Evolutionary conservation across 2,113 vertebrate genomes (phyloP).

Genomic region (Epinephelus moara): DNA sequence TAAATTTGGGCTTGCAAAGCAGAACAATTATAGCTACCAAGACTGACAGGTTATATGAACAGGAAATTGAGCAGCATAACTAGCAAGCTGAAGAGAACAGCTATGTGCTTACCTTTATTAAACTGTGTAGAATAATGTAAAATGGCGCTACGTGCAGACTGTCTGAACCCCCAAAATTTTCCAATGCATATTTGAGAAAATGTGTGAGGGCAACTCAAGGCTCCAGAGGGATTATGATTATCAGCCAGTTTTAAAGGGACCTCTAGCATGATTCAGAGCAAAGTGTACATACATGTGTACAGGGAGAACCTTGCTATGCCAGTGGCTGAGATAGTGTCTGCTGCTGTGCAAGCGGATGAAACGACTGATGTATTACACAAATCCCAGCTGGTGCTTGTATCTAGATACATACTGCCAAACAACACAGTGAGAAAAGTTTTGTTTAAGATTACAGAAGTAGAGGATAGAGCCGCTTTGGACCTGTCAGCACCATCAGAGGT

Average conservation of each 20-base stretch:
- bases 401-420: background rate
- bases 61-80: background rate
- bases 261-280: background rate
- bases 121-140: slow-evolving; percentile 13
- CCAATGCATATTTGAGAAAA: slow-evolving; percentile 1
- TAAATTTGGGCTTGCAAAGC: too few species aligned
- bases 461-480: background rate
- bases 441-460: background rate
- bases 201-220: slow-evolving; percentile 12
- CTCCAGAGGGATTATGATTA: background rate
- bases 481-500: background rate
- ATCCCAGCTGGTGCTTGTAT: background rate
- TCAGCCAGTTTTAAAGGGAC: background rate
- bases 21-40: background rate
- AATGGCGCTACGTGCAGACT: background rate
- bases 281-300: background rate
- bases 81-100: background rate
- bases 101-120: background rate
- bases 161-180: background rate
- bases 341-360: background rate
- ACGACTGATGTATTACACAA: background rate
- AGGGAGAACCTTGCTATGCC: slow-evolving; percentile 1
- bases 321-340: slow-evolving; percentile 4
- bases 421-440: background rate
- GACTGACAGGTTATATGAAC: background rate